Evolutionary conservation across 2,888 invertebrate genomes (phyloP).

Genomic region (Heliconius hortense): DNA sequence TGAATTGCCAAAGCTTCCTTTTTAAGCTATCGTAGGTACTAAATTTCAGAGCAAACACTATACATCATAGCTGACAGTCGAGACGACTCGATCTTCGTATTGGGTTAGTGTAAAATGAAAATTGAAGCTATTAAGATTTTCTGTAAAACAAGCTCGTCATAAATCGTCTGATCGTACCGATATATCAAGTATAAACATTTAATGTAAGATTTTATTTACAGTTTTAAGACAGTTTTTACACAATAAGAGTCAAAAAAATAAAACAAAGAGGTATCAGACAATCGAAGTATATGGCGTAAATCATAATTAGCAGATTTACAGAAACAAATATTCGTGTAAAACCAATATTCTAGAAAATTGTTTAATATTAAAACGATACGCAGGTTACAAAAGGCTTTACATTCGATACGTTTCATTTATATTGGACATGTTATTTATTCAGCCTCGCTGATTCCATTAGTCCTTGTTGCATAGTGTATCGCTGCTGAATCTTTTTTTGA

Average conservation of each 20-base stretch:
- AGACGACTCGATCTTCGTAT: slow-evolving; percentile 20
- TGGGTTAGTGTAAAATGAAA: slow-evolving; percentile 20
- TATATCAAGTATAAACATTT: neutral
- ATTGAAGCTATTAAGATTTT: slow-evolving; percentile 19
- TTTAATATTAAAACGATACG: slow-evolving; percentile 18
- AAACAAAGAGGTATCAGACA: too few relatives aligned
- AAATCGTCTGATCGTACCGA: neutral
- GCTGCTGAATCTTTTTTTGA: neutral
- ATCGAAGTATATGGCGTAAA: too few relatives aligned
- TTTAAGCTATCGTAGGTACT: slow-evolving; percentile 6
- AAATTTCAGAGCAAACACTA: slow-evolving; percentile 1
- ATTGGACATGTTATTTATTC: slow-evolving; percentile 20
- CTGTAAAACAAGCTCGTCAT: slow-evolving; percentile 3
- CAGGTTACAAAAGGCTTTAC: slow-evolving; percentile 10
- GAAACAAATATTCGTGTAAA: neutral
- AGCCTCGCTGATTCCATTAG: slow-evolving; percentile 19
- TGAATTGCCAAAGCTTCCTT: neutral
- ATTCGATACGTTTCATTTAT: slow-evolving; percentile 21
- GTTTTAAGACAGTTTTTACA: neutral
- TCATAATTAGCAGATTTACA: too few relatives aligned
- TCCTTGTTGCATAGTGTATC: slow-evolving; percentile 3
- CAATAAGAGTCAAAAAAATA: too few relatives aligned
- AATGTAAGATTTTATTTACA: neutral
- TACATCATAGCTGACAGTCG: slow-evolving; percentile 18
- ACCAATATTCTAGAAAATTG: neutral